Percentiles rank a stretch among this genome's conserved stretches.
phyloP scores from a whole-genome alignment of 2,888 invertebrate genomes.

The Tetheella fluctuosa region DNA sequence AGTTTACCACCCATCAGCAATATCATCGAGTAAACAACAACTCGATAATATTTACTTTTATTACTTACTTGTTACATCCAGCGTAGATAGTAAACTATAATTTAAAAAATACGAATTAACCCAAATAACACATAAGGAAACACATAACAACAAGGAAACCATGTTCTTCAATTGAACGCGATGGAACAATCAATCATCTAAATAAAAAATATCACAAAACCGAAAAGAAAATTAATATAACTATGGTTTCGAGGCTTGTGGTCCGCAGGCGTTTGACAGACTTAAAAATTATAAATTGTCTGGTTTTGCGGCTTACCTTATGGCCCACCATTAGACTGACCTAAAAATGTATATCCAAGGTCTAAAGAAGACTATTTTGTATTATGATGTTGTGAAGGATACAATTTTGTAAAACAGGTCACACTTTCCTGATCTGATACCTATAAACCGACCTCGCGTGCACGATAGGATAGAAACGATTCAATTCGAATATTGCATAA shows the following conservation, averaged over 20 bases:
- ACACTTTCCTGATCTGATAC: conserved; percentile 41
- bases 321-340: no score
- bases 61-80: background rate
- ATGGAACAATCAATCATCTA: background rate
- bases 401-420: conserved; percentile 35
- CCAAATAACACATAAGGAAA: background rate
- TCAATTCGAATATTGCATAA: conserved; percentile 43
- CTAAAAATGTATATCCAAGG: no score
- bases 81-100: background rate
- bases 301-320: no score
- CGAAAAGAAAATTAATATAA: background rate
- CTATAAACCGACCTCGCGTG: conserved; percentile 54
- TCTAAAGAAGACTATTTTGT: background rate
- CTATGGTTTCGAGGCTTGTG: no score
- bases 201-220: background rate
- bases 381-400: no score
- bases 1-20: conserved; percentile 27
- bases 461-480: conserved; percentile 37
- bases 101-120: background rate
- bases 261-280: no score
- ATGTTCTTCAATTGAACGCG: background rate
- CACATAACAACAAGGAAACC: background rate
- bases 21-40: conserved; percentile 15
- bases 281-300: no score
- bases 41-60: conserved; percentile 14